phyloP scores from a whole-genome alignment of 2,888 invertebrate genomes.

The Ennomos fuscantarius region DNA sequence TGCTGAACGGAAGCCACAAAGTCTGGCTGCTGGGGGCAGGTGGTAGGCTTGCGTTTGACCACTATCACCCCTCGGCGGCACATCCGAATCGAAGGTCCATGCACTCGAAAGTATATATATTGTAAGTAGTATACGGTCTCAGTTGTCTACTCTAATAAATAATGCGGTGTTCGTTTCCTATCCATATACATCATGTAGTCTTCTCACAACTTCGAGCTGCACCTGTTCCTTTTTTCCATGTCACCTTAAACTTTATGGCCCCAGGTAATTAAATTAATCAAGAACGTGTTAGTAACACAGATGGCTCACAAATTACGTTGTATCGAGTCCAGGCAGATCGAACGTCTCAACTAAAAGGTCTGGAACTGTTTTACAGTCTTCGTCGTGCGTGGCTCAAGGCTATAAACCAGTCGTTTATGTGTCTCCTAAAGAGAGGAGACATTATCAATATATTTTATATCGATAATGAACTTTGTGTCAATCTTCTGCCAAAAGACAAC shows the following conservation, averaged over 20 bases:
- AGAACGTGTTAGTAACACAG: slow-evolving; percentile 32
- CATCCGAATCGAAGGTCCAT: too few relatives aligned
- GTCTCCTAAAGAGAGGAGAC: slow-evolving; percentile 17
- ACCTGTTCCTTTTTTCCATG: slow-evolving; percentile 5
- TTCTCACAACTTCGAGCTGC: neutral
- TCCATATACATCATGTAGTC: too few relatives aligned
- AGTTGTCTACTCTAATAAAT: too few relatives aligned
- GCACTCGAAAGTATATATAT: too few relatives aligned
- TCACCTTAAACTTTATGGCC: slow-evolving; percentile 19
- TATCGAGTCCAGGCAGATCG: slow-evolving; percentile 18
- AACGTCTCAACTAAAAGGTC: slow-evolving; percentile 32
- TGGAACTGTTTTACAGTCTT: slow-evolving; percentile 31
- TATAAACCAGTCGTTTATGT: slow-evolving; percentile 24
- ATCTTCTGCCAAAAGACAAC: too few relatives aligned
- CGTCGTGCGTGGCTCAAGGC: slow-evolving; percentile 11
- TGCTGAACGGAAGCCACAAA: too few relatives aligned
- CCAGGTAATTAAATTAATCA: slow-evolving; percentile 30
- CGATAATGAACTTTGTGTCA: too few relatives aligned
- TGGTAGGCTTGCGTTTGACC: too few relatives aligned
- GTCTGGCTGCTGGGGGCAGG: too few relatives aligned
- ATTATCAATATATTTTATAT: slow-evolving; percentile 14
- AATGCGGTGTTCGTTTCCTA: too few relatives aligned
- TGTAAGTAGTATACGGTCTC: too few relatives aligned
- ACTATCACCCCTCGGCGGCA: too few relatives aligned
- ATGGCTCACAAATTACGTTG: slow-evolving; percentile 37